These are phyloP conservation scores for Saccopteryx leptura DNA, from an alignment of 2,113 vertebrate species.

Conservation along the genomic window DNA sequence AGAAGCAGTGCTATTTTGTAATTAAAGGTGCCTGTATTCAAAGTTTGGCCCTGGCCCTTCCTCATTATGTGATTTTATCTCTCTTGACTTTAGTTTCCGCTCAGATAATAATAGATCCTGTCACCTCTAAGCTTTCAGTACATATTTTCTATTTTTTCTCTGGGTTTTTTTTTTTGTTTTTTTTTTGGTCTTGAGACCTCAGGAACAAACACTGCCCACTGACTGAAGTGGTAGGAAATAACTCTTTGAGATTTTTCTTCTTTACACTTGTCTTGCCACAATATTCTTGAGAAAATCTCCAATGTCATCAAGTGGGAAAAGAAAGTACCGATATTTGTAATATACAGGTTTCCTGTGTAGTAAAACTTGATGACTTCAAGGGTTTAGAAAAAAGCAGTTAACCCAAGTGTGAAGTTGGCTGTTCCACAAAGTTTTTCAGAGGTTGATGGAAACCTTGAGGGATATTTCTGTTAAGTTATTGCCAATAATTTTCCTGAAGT, in stretches of 20 bases:
- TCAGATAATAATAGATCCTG: conserved; percentile 1
- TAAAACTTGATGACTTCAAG: conserved; percentile 15
- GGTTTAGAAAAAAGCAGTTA: background rate
- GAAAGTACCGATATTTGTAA: background rate
- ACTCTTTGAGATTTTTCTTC: background rate
- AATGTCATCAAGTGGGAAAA: conserved; percentile 14
- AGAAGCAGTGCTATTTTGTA: background rate
- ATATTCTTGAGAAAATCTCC: conserved; percentile 12
- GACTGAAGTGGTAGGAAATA: conserved; percentile 5
- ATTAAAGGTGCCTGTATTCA: conserved; percentile 11
- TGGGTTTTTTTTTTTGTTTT: background rate
- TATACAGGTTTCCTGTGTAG: conserved; percentile 34
- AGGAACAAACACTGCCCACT: background rate
- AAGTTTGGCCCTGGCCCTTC: background rate
- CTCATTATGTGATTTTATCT: background rate
- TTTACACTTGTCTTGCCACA: background rate
- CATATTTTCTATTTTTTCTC: background rate
- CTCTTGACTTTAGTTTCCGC: conserved; percentile 27
- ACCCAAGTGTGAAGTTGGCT: background rate
- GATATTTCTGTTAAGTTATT: conserved; percentile 7
- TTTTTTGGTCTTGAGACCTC: conserved; percentile 35
- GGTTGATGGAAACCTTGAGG: background rate
- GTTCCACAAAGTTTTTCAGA: conserved; percentile 26
- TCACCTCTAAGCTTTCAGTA: background rate
- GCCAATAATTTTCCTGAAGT: conserved; percentile 39